Percentiles rank a stretch among this genome's conserved stretches.
Evolutionary conservation across 2,113 vertebrate species (phyloP).

Genomic region (Callopanchax toddi): DNA sequence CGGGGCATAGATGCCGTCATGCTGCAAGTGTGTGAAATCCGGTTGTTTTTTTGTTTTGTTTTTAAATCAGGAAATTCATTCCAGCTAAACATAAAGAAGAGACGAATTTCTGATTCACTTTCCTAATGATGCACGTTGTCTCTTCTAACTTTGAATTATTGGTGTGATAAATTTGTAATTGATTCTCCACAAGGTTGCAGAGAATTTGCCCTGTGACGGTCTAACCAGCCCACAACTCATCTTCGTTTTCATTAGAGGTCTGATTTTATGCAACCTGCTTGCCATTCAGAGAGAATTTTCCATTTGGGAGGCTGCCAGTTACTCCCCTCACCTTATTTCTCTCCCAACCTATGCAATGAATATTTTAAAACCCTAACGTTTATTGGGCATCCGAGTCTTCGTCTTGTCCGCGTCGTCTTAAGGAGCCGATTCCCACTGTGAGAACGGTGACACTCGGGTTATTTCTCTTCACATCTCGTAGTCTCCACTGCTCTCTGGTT

Average conservation of each 20-base stretch:
- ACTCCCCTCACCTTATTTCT: conserved; percentile 85
- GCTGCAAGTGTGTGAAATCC: conserved; percentile 56
- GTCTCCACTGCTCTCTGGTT: conserved; percentile 85
- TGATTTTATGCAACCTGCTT: conserved; percentile 78
- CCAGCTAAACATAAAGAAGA: conserved; percentile 9
- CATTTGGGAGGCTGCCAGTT: conserved; percentile 87
- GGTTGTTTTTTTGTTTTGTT: neutral
- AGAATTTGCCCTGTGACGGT: conserved; percentile 7
- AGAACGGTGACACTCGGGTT: conserved; percentile 69
- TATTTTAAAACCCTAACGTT: conserved; percentile 94
- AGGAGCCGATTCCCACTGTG: conserved; percentile 83
- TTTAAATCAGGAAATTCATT: conserved; percentile 53
- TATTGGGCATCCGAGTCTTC: conserved; percentile 85
- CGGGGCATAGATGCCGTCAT: conserved; percentile 53
- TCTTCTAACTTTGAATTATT: conserved; percentile 3
- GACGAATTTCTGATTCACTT: neutral
- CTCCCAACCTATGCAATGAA: conserved; percentile 89
- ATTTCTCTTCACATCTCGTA: conserved; percentile 91
- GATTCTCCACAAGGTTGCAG: conserved; percentile 24
- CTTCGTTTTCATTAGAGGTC: conserved; percentile 59
- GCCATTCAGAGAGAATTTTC: conserved; percentile 90
- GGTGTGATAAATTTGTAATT: conserved; percentile 11
- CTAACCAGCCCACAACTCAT: conserved; percentile 48
- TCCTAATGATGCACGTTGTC: conserved; percentile 14
- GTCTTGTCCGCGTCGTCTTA: conserved; percentile 85